phyloP scores from a whole-genome alignment of 2,888 invertebrate genomes.

The Mimachlamys varia region DNA sequence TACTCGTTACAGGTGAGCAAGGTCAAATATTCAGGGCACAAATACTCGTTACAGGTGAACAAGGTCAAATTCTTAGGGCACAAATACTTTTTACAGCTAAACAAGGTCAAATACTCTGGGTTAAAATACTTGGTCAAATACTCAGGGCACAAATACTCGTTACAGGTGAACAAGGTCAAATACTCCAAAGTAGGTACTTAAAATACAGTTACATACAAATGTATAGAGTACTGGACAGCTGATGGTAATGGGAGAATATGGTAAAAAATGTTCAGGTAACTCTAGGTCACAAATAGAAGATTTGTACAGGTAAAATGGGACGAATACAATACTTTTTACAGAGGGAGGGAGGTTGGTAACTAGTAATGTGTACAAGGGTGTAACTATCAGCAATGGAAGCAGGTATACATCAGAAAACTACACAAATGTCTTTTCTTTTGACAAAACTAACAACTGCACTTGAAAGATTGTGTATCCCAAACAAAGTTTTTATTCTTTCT shows the following conservation, averaged over 20 bases:
- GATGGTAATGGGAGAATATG: not conserved
- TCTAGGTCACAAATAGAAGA: not conserved
- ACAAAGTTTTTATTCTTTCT: too few species aligned
- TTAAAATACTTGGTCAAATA: too few species aligned
- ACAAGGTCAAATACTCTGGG: too few species aligned
- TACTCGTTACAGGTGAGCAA: too few species aligned
- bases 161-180: not conserved
- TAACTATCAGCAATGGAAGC: not conserved
- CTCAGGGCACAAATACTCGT: not conserved
- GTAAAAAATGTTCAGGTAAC: not conserved
- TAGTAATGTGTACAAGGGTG: not conserved
- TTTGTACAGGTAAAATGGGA: not conserved
- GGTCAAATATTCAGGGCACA: too few species aligned
- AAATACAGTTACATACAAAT: not conserved
- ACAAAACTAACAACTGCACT: not conserved
- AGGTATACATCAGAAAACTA: not conserved
- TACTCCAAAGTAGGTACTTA: not conserved
- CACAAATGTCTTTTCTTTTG: not conserved
- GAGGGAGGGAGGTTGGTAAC: not conserved
- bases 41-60: slow-evolving; percentile 2
- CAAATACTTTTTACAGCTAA: too few species aligned
- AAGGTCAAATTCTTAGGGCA: too few species aligned
- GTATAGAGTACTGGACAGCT: not conserved
- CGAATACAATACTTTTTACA: not conserved
- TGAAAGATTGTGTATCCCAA: too few species aligned